phyloP scores from a whole-genome alignment of 2,888 invertebrate genomes.

The Coelinius sp. region DNA sequence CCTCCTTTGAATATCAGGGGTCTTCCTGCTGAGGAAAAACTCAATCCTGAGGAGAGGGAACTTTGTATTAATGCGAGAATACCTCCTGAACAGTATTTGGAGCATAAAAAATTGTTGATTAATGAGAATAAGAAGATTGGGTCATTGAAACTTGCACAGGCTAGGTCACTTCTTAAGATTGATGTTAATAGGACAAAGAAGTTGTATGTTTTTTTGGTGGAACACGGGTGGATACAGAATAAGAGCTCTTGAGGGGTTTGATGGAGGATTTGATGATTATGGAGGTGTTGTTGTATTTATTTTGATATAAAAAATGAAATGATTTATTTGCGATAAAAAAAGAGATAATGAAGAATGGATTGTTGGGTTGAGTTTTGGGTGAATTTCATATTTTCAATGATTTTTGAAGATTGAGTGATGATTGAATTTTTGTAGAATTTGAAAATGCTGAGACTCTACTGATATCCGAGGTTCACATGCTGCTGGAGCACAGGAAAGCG shows the following conservation, averaged over 20 bases:
- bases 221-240: conserved; percentile 77
- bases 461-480: conserved; percentile 96
- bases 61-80: conserved; percentile 84
- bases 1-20: conserved; percentile 79
- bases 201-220: conserved; percentile 83
- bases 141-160: conserved; percentile 83
- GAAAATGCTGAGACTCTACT: conserved; percentile 98
- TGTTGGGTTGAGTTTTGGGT: background rate
- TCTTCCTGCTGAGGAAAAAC: conserved; percentile 83
- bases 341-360: conserved; percentile 9
- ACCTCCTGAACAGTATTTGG: conserved; percentile 83
- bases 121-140: conserved; percentile 84
- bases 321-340: conserved; percentile 44
- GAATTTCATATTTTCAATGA: background rate
- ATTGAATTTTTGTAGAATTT: conserved; percentile 81
- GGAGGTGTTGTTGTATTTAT: too few relatives aligned
- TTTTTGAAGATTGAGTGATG: background rate
- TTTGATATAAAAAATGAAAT: conserved; percentile 31
- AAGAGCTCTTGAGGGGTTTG: background rate
- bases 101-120: conserved; percentile 82
- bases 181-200: conserved; percentile 95
- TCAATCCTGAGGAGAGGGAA: conserved; percentile 80
- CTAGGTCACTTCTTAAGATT: conserved; percentile 87
- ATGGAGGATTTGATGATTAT: background rate
- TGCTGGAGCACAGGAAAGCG: conserved; percentile 95